phyloP scores from a whole-genome alignment of 2,797 vertebrate species.

The Sphenodon punctatus region DNA sequence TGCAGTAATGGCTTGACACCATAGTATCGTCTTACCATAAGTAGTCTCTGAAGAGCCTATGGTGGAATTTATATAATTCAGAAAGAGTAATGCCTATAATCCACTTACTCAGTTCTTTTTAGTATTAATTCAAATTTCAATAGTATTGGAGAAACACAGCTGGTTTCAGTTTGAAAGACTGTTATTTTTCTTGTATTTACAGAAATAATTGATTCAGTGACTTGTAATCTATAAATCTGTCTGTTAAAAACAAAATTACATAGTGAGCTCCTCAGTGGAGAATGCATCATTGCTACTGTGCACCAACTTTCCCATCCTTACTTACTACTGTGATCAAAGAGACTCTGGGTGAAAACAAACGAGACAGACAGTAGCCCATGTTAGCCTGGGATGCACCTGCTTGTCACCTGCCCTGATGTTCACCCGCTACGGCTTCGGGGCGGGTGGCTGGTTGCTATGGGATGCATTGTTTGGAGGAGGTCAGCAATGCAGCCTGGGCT shows the following conservation, averaged over 20 bases:
- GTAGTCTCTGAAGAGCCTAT: slow-evolving; percentile 36
- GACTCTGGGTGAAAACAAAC: no score
- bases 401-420: no score
- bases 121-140: slow-evolving; percentile 54
- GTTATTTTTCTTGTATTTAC: slow-evolving; percentile 37
- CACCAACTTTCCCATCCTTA: slow-evolving; percentile 24
- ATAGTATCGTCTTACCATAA: slow-evolving; percentile 43
- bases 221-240: slow-evolving; percentile 39
- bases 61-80: slow-evolving; percentile 38
- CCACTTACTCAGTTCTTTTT: slow-evolving; percentile 38
- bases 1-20: slow-evolving; percentile 36
- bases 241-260: slow-evolving; percentile 49
- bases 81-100: slow-evolving; percentile 46
- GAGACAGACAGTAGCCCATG: no score
- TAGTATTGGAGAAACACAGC: slow-evolving; percentile 53
- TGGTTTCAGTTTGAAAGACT: slow-evolving; percentile 46
- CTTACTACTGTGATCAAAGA: slow-evolving; percentile 32
- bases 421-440: no score
- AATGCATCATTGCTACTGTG: slow-evolving; percentile 35
- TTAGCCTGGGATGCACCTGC: no score
- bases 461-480: no score
- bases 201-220: slow-evolving; percentile 45
- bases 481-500: no score
- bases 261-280: slow-evolving; percentile 18
- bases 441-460: no score